Evolutionary conservation across 1,140 invertebrate species (phyloP), one percentile per base, ranked within the genome.

Genomic region (Bilobella aurantiaca): DNA sequence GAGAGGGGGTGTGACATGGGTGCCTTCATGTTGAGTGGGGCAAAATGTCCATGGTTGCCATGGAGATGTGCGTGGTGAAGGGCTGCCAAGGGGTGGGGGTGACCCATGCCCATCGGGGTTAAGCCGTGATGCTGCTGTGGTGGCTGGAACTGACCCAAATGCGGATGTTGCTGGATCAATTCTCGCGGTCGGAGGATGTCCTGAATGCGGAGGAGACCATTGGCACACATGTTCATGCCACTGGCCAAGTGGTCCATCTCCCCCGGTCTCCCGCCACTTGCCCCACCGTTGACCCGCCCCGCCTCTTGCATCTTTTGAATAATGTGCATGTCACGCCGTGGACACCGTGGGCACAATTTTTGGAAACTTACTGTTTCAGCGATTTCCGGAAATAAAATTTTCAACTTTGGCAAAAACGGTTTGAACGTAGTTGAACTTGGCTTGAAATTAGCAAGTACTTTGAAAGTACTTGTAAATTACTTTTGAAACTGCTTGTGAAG

Each of bases 171-270:
- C 16, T 53, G 21, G 27, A 25, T 16, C 46, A 68, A 58, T 29
- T 65, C 64, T 34, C 67, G 21, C 1, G 71, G 68, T 64, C 71
- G 42, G 16, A 72, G 62, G 46, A 72, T 72, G 53, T 72, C 71
- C 59, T 72, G 71, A 53, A 72, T 72, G 58, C 71, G 61, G 34
- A 72, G 53, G 16, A 72, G 62, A 56, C 71, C 71, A 56, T 68
- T 69, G 29, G 66, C 66, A 60, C 71, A 72, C 66, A 69, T 66
- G 29, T 63, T 63, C 32, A 63, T 47, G 32, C 56, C 49, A 27
- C 32, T 62, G 61, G 49, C 47, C 47, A 62, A 63, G 61, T 64
- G 64, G 18, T 69, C 59, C 32, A 64, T 67, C 18, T 63, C 27
- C 62, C 57, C 66, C 23, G 63, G 70, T 47, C 37, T 56, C 46